These are phyloP conservation scores for Oreochromis spilurus DNA, from an alignment of 2,113 vertebrate species.

Conservation along the genomic window DNA sequence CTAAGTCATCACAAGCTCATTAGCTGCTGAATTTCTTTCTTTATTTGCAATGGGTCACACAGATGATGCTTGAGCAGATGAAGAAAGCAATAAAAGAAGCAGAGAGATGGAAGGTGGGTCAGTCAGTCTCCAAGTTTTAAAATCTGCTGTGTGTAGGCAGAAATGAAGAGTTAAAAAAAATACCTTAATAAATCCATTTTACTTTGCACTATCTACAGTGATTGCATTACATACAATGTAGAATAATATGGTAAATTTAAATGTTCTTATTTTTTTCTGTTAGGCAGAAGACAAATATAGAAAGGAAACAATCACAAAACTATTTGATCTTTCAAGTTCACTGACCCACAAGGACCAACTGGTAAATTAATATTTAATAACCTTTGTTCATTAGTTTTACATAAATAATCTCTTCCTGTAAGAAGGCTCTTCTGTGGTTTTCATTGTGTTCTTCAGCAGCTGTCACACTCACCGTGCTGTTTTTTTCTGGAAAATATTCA, in stretches of 20 bases:
- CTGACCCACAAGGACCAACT: background rate
- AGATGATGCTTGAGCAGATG: background rate
- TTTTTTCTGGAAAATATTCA: background rate
- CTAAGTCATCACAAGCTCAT: background rate
- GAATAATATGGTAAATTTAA: background rate
- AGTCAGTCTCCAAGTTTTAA: background rate
- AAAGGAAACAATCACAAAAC: background rate
- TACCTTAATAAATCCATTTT: background rate
- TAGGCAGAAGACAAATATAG: background rate
- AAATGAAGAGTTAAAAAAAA: background rate
- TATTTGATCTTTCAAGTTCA: background rate
- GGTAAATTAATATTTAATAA: background rate
- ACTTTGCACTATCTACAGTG: background rate
- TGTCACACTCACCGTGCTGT: accelerated
- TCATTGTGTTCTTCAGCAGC: background rate
- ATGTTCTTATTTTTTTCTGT: background rate
- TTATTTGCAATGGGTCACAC: background rate
- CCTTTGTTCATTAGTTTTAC: background rate
- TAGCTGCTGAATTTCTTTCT: background rate
- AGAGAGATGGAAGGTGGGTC: background rate
- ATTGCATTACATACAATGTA: background rate
- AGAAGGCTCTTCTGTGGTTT: background rate
- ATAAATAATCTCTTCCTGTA: accelerated
- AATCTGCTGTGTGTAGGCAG: background rate
- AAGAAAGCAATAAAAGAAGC: accelerated